Percentiles rank a stretch among this genome's conserved stretches.
Evolutionary conservation across 1,140 invertebrate species (phyloP).

Genomic region (Druon quercuslanigerum): DNA sequence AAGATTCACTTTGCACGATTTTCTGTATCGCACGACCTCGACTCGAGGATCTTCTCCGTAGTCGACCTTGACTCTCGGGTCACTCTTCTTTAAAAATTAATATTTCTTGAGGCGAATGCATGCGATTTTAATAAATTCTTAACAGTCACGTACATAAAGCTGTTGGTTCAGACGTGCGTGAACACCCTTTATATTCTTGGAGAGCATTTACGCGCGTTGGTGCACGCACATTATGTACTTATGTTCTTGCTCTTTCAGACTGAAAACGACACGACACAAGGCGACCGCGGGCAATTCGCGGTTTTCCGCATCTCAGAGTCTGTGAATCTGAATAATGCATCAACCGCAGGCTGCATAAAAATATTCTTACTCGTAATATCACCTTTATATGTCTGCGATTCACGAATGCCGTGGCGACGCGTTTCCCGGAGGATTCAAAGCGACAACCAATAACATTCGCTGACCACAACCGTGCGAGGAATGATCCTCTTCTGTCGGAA

Average conservation of each 20-base stretch:
- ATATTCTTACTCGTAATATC: neutral
- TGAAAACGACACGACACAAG: constrained; percentile 11
- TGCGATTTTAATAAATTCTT: neutral
- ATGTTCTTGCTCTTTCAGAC: constrained; percentile 11
- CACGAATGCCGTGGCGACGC: neutral
- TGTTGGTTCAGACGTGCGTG: constrained; percentile 20
- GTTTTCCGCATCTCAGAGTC: constrained; percentile 14
- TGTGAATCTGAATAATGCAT: constrained; percentile 30
- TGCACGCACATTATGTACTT: constrained; percentile 36
- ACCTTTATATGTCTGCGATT: constrained; percentile 3
- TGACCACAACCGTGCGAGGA: neutral
- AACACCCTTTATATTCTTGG: constrained; percentile 16
- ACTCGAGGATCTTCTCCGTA: neutral
- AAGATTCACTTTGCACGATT: neutral
- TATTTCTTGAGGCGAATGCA: constrained; percentile 1
- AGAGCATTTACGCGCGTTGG: constrained; percentile 36
- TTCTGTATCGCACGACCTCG: neutral
- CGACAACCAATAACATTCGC: constrained; percentile 6
- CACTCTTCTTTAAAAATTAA: neutral
- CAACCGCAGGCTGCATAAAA: neutral
- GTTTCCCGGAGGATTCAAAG: neutral
- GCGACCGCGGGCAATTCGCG: constrained; percentile 17
- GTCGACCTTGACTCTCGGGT: constrained; percentile 4
- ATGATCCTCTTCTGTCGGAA: constrained; percentile 8
- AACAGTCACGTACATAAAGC: neutral